Conservation (phyloP, 2,797 vertebrate genomes). For the Chelmon rostratus region DNA sequence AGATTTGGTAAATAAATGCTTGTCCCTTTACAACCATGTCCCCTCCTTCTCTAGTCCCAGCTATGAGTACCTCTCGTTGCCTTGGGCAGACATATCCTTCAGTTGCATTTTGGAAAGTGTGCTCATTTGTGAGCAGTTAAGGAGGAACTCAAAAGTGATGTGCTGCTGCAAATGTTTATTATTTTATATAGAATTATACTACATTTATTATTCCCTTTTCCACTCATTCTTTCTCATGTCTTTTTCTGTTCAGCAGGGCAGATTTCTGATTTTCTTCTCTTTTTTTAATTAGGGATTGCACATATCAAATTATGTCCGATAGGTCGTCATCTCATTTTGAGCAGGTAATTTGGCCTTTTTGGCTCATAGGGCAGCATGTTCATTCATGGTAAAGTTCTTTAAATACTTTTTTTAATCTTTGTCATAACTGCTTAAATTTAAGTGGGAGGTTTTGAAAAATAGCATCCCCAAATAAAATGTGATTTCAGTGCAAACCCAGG, state of each 20-base stretch:
- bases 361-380: constrained; percentile 45
- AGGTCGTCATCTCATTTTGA: constrained; percentile 36
- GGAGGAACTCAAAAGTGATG: constrained; percentile 57
- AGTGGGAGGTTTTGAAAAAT: constrained; percentile 8
- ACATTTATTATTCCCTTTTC: constrained; percentile 64
- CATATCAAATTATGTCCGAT: constrained; percentile 42
- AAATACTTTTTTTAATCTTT: constrained; percentile 24
- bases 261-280: constrained; percentile 32
- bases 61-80: constrained; percentile 61
- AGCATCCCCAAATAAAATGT: constrained; percentile 19
- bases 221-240: constrained; percentile 39
- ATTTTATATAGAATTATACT: constrained; percentile 77
- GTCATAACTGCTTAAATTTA: constrained; percentile 5
- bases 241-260: constrained; percentile 25
- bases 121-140: constrained; percentile 54
- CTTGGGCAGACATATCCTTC: constrained; percentile 54
- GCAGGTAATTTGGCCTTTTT: constrained; percentile 12
- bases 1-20: constrained; percentile 36
- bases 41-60: constrained; percentile 37
- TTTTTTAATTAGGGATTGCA: constrained; percentile 48
- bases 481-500: constrained; percentile 4
- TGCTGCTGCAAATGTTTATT: constrained; percentile 88
- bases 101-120: constrained; percentile 42
- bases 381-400: constrained; percentile 12
- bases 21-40: constrained; percentile 7